Evolutionary conservation across 2,888 invertebrate genomes (phyloP).

Genomic region (Aproaerema taeniolella): DNA sequence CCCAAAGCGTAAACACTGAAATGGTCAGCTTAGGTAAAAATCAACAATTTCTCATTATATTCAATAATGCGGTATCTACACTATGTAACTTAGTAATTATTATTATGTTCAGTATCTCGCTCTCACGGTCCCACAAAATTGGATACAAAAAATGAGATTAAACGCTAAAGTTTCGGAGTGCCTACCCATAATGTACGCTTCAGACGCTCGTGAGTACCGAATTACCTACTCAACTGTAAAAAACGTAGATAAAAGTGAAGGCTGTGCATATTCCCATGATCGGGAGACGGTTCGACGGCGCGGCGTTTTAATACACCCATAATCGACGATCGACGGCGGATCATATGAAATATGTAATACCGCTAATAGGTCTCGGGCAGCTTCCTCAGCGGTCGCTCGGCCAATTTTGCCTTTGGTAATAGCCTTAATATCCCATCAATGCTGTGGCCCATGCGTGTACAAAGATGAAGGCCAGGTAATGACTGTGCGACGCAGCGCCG

Average conservation of each 20-base stretch:
- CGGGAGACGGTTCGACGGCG: constrained; percentile 59
- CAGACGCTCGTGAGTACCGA: constrained; percentile 52
- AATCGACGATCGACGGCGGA: constrained; percentile 64
- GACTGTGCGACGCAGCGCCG: constrained; percentile 42
- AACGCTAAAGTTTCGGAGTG: constrained; percentile 40
- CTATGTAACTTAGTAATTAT: too few relatives aligned
- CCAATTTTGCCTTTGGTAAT: constrained; percentile 71
- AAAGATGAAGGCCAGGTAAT: constrained; percentile 61
- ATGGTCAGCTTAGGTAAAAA: too few relatives aligned
- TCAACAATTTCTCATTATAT: too few relatives aligned
- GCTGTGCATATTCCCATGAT: constrained; percentile 67
- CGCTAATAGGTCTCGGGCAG: constrained; percentile 70
- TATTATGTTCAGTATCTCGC: constrained; percentile 16
- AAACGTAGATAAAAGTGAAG: constrained; percentile 61
- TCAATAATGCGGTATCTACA: too few relatives aligned
- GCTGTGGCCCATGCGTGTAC: constrained; percentile 63
- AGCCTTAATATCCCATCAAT: constrained; percentile 71
- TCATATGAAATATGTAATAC: constrained; percentile 73
- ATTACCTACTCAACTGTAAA: constrained; percentile 70
- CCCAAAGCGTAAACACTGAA: too few relatives aligned
- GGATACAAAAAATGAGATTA: constrained; percentile 38
- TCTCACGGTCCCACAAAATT: constrained; percentile 38
- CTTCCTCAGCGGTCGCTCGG: constrained; percentile 74
- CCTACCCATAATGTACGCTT: constrained; percentile 53
- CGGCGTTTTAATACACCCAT: constrained; percentile 70